A percentile compares a stretch with the other conserved stretches of the same genome.
Conservation (phyloP, 2,113 vertebrate species). For the Octodon degus region DNA sequence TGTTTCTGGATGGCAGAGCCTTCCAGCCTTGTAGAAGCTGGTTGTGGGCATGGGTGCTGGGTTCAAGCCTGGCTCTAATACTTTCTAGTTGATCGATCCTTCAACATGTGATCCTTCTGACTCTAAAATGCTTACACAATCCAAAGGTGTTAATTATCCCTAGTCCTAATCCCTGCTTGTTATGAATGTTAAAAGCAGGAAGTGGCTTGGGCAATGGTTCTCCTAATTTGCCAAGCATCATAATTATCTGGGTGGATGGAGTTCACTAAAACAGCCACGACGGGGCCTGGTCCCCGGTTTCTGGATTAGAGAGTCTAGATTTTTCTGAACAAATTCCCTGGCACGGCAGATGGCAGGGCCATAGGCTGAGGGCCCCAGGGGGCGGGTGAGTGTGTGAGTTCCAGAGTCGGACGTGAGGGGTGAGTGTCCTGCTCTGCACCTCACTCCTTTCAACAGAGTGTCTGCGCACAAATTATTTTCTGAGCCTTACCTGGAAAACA, state of each 20-base stretch:
- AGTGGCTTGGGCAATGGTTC: neutral
- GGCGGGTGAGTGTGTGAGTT: neutral
- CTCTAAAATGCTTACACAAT: neutral
- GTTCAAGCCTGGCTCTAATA: neutral
- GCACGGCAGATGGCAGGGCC: too few relatives aligned
- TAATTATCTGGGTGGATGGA: neutral
- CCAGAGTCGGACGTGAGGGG: neutral
- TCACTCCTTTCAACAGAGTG: neutral
- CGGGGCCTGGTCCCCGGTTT: neutral
- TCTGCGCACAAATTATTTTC: neutral
- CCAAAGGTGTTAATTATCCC: neutral
- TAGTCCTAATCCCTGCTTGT: neutral
- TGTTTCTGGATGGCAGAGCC: neutral
- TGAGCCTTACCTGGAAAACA: conserved; percentile 62
- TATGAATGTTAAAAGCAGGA: conserved; percentile 5
- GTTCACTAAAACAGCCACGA: neutral
- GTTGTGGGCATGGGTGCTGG: rapidly evolving
- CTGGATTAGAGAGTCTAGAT: neutral
- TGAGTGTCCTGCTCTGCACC: neutral
- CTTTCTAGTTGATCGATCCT: neutral
- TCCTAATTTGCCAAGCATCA: neutral
- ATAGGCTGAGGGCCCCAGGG: neutral
- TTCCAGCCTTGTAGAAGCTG: neutral
- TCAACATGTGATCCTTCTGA: neutral
- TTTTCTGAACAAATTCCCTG: neutral